These are phyloP conservation scores for Casuarius casuarius DNA, from an alignment of 2,113 vertebrate species.

Conservation along the genomic window DNA sequence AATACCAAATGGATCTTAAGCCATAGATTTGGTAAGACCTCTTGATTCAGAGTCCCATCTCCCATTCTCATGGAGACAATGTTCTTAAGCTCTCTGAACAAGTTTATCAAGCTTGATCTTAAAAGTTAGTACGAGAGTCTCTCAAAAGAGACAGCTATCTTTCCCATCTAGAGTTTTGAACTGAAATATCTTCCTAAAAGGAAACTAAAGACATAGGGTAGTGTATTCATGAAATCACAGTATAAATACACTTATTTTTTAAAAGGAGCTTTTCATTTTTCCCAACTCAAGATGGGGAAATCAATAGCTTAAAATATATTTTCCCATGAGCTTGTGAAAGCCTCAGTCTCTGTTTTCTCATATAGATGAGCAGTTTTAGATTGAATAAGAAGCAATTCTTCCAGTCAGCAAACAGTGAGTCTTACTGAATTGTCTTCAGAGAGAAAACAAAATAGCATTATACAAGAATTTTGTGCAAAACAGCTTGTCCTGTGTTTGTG, in stretches of 20 bases:
- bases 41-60: not conserved
- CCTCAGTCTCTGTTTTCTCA: not conserved
- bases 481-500: slow-evolving; percentile 29
- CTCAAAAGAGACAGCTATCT: not conserved
- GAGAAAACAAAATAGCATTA: slow-evolving; percentile 2
- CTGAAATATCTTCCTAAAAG: not conserved
- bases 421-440: slow-evolving; percentile 18
- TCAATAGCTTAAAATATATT: not conserved
- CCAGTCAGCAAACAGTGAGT: not conserved
- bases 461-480: slow-evolving; percentile 36
- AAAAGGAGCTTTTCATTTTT: not conserved
- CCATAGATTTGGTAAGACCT: not conserved
- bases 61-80: not conserved
- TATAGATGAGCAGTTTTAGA: not conserved
- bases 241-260: not conserved
- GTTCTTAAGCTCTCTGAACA: not conserved
- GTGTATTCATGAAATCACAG: not conserved
- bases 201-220: not conserved
- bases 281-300: not conserved
- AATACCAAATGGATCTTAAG: not conserved
- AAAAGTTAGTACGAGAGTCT: not conserved
- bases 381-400: not conserved
- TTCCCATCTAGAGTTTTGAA: not conserved
- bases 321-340: not conserved
- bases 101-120: not conserved